Evolutionary conservation across 2,797 vertebrate genomes (phyloP).

Genomic region (Buceros bicornis): DNA sequence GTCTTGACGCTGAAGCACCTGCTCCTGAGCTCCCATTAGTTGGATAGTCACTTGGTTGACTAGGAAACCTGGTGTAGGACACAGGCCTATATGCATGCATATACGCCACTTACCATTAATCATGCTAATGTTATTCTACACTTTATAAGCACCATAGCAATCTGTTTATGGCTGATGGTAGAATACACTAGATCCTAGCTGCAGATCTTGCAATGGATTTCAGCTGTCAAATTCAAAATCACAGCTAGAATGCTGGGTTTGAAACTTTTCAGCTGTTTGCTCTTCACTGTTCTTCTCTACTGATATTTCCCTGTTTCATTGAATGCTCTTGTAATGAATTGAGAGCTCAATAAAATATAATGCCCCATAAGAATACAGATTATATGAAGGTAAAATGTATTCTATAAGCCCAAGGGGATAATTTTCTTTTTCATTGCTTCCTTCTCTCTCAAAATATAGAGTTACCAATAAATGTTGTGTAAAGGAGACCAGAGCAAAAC

Average conservation of each 20-base stretch:
- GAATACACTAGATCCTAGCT: not conserved
- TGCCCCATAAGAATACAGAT: conserved; percentile 32
- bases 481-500: conserved; percentile 70
- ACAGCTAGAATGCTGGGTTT: not conserved
- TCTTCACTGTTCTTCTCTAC: not conserved
- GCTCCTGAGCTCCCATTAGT: not conserved
- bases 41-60: not conserved
- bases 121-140: not conserved
- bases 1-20: not conserved
- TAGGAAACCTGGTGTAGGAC: not conserved
- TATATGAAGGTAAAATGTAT: conserved; percentile 53
- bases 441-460: conserved; percentile 64
- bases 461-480: conserved; percentile 56
- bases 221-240: not conserved
- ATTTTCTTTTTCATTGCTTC: conserved; percentile 70
- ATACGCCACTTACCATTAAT: not conserved
- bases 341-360: conserved; percentile 63
- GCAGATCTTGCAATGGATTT: not conserved
- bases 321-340: conserved; percentile 44
- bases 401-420: conserved; percentile 66
- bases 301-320: conserved; percentile 31
- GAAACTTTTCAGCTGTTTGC: not conserved
- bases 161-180: not conserved
- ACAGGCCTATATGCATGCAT: no score
- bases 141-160: not conserved